These are phyloP conservation scores for Crotalus horridus DNA, from an alignment of 2,113 vertebrate species.

Conservation along the genomic window DNA sequence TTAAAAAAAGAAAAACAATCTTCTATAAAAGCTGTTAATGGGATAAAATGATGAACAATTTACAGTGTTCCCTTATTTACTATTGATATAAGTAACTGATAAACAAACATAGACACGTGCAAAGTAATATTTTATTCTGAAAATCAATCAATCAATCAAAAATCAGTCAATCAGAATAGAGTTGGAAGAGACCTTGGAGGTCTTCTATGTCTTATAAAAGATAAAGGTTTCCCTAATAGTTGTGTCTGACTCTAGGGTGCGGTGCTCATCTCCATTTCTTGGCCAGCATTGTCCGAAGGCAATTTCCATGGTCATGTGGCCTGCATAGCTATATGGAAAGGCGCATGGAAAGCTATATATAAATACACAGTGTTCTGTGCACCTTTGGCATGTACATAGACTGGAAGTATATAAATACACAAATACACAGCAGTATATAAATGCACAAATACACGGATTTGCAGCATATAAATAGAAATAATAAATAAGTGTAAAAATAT, in stretches of 20 bases:
- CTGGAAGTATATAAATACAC: background rate
- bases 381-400: background rate
- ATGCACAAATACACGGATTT: background rate
- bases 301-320: background rate
- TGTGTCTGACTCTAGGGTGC: background rate
- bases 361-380: background rate
- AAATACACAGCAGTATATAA: background rate
- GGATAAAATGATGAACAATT: background rate
- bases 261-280: background rate
- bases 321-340: background rate
- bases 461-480: background rate
- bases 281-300: background rate
- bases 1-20: background rate
- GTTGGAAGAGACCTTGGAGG: too few relatives aligned
- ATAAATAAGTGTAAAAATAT: background rate
- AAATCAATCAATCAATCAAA: too few relatives aligned
- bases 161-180: too few relatives aligned
- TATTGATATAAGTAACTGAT: background rate
- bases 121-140: background rate
- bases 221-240: background rate
- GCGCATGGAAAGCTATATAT: background rate
- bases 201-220: background rate
- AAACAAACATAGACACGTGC: constrained; percentile 9
- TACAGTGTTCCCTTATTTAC: background rate
- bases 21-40: background rate